Conservation (phyloP, 2,113 vertebrate genomes). For the Vireo altiloquus region DNA sequence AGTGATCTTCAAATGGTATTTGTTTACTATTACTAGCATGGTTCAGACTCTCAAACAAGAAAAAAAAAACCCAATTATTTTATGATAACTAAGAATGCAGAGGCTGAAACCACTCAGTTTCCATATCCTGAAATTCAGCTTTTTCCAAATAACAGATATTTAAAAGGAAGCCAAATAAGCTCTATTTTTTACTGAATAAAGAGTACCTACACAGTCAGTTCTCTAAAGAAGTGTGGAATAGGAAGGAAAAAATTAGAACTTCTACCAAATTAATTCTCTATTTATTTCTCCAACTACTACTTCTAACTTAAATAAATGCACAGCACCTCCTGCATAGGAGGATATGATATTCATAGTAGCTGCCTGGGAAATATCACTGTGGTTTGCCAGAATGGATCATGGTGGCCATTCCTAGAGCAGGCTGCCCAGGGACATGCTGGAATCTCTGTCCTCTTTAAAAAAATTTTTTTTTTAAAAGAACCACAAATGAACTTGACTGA, state of each 20-base stretch:
- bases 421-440: neutral
- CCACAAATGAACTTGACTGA: neutral
- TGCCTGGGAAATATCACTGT: neutral
- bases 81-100: neutral
- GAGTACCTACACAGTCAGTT: neutral
- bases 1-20: neutral
- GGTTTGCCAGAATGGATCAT: neutral
- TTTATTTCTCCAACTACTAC: neutral
- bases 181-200: neutral
- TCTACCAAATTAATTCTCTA: neutral
- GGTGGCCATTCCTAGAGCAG: neutral
- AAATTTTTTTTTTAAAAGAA: neutral
- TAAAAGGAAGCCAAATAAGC: neutral
- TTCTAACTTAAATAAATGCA: neutral
- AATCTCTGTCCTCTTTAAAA: neutral
- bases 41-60: neutral
- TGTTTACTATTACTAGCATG: neutral
- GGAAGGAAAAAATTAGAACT: neutral
- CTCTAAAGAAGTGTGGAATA: neutral
- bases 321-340: neutral
- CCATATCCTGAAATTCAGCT: neutral
- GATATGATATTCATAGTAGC: neutral
- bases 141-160: neutral
- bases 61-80: neutral
- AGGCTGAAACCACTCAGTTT: neutral